Base-by-base conservation (phyloP, 2,888 invertebrate genomes). In the Dryobota labecula region DNA sequence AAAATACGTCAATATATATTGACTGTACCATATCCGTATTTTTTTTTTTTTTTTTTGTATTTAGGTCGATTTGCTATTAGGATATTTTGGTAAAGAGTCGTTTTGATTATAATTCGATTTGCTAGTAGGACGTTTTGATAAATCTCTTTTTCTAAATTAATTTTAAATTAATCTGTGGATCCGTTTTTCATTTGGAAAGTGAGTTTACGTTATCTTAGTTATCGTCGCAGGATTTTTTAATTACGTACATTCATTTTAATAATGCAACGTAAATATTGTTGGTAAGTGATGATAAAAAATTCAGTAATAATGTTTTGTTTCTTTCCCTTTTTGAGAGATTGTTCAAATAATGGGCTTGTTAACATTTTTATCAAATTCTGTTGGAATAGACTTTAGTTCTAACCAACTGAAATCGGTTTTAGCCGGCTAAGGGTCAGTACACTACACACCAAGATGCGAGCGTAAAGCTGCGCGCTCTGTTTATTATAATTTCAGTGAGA, bases 351-450 rank as follows among this genome's bases (percentile, higher is more conserved):
- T 20, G 2, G 20, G 6, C 11, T 41, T 53, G 15, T 41, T 38
- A 27, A 30, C 57, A 57, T 57, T 57, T 64, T 15, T 58, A 27
- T 41, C n/a, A 60, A n/a, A 41, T 60, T 41, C 30, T 15, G n/a
- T 57, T 41, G 33, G 11, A 47, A 36, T 62, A 38, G 27, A 38
- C n/a, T 24, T 51, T 36, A 64, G 58, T 30, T 41, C 27, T 27
- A 33, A 56, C n/a, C 7, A 56, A 56, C 57, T 56, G n/a, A 8
- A 36, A 33, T 36, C 56, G n/a, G 8, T 36, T 57, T 36, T 24
- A 57, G 15, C 15, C n/a, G n/a, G 56, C n/a, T 36, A 57, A 36
- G n/a, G n/a, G n/a, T 24, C 36, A n/a, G 8, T n/a, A 33, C 54
- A 33, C 54, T 54, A 20, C 54, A 30, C 20, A 54, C 2, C 5